Evolutionary conservation across 2,113 vertebrate species (phyloP).

Genomic region (Ciconia maguari): DNA sequence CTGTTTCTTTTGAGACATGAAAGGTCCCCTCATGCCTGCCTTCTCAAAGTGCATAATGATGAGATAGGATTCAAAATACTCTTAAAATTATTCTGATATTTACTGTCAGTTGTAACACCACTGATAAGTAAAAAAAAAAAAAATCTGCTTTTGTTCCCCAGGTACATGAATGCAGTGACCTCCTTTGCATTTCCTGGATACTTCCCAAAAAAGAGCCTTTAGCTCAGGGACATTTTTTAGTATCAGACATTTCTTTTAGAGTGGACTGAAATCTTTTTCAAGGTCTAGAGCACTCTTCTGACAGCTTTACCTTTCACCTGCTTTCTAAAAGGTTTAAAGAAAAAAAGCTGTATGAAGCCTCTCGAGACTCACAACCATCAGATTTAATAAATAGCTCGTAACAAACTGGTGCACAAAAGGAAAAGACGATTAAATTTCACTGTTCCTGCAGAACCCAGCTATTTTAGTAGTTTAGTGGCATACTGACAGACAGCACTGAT

Average conservation of each 20-base stretch:
- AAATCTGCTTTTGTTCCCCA: not conserved
- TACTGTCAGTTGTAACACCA: not conserved
- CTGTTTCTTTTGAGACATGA: not conserved
- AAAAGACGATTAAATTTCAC: not conserved
- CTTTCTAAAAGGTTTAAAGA: not conserved
- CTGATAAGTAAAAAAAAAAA: not conserved
- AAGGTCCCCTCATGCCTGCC: not conserved
- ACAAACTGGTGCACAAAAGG: not conserved
- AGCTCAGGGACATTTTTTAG: not conserved
- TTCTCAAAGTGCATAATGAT: not conserved
- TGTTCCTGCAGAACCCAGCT: not conserved
- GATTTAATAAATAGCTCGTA: not conserved
- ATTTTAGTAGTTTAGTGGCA: not conserved
- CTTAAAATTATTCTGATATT: not conserved
- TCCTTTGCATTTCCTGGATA: not conserved
- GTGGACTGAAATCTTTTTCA: not conserved
- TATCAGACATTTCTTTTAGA: not conserved
- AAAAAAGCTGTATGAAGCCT: not conserved
- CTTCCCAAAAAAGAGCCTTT: not conserved
- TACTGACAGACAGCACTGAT: not conserved
- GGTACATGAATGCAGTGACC: not conserved
- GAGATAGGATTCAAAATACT: not conserved
- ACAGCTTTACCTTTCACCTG: slow-evolving; percentile 9
- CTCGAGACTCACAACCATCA: not conserved
- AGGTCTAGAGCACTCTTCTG: not conserved